These are phyloP conservation scores for Cyclura pinguis DNA, from an alignment of 2,797 vertebrate genomes.

Conservation along the genomic window DNA sequence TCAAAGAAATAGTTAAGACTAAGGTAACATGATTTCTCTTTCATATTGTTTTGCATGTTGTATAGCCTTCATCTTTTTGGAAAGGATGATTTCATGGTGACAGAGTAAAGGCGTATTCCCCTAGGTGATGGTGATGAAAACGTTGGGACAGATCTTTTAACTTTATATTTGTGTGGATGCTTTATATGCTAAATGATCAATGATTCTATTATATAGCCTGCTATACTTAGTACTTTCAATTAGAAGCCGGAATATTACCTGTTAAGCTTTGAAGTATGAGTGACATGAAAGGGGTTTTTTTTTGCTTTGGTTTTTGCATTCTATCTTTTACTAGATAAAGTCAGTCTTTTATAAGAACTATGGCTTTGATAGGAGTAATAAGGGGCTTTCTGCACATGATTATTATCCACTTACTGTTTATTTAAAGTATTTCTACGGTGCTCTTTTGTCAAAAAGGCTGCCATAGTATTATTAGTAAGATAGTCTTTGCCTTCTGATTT, in stretches of 20 bases:
- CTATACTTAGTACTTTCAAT: background rate
- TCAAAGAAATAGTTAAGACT: conserved; percentile 87
- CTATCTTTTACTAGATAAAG: background rate
- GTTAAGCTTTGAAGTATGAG: background rate
- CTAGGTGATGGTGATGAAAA: background rate
- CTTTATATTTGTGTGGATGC: background rate
- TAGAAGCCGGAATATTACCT: background rate
- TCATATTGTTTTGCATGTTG: background rate
- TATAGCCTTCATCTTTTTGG: conserved; percentile 17
- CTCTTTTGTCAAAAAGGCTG: background rate
- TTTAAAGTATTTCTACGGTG: background rate
- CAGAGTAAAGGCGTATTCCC: background rate
- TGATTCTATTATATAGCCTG: background rate
- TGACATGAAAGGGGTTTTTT: background rate
- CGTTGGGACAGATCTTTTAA: background rate
- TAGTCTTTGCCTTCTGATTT: background rate
- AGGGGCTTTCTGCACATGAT: background rate
- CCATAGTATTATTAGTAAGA: background rate
- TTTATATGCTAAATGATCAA: background rate
- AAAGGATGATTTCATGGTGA: background rate
- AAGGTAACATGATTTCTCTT: conserved; percentile 83
- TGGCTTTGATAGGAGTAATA: conserved; percentile 6
- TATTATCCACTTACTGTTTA: background rate
- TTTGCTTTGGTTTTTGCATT: background rate
- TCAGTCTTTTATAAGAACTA: background rate